These are phyloP conservation scores for Stylophora pistillata DNA, from an alignment of 64 coral and sea anemone genomes.

Conservation along the genomic window DNA sequence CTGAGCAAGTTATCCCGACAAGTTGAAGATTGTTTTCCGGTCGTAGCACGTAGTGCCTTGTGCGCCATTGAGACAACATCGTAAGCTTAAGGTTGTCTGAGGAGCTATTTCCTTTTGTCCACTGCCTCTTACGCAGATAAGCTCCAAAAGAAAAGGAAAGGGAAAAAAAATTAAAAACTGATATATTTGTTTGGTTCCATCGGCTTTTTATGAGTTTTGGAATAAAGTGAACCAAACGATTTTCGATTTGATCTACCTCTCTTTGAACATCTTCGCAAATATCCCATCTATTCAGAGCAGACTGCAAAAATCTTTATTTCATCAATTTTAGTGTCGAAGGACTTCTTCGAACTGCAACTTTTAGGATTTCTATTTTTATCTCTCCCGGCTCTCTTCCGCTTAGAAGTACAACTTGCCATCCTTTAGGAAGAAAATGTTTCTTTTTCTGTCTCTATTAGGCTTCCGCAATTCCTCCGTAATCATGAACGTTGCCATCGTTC, in stretches of 20 bases:
- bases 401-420: neutral
- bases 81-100: neutral
- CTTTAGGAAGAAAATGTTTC: neutral
- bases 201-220: too few species aligned
- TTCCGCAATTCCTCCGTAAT: neutral
- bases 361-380: neutral
- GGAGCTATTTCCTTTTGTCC: neutral
- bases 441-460: neutral
- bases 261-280: neutral
- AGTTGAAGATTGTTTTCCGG: slow-evolving; percentile 11
- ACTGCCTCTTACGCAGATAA: too few species aligned
- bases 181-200: too few species aligned
- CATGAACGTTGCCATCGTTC: neutral
- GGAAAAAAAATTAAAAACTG: too few species aligned
- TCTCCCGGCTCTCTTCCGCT: neutral
- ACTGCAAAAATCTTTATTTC: neutral
- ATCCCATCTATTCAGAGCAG: neutral
- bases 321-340: neutral
- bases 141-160: too few species aligned
- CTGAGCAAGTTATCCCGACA: neutral
- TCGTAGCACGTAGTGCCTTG: neutral
- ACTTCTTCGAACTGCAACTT: neutral
- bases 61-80: neutral
- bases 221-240: neutral
- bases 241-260: neutral